Evolutionary conservation across 2,888 invertebrate genomes (phyloP).

Genomic region (Drosophila nigricruria): DNA sequence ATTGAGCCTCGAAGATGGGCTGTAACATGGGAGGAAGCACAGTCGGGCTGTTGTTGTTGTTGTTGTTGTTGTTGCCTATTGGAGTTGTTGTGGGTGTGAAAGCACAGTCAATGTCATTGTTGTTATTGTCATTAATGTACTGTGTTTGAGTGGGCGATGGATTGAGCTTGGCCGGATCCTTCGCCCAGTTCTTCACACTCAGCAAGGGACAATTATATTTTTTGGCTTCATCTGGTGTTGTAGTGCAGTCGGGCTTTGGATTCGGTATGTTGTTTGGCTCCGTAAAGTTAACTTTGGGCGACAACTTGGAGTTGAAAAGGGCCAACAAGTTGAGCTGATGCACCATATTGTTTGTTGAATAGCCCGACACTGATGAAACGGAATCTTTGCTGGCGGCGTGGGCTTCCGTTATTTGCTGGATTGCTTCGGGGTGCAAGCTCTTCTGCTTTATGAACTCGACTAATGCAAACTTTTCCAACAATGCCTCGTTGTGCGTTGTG

Average conservation of each 20-base stretch:
- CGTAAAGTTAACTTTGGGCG: constrained; percentile 44
- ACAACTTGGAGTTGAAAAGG: constrained; percentile 85
- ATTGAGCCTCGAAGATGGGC: constrained; percentile 57
- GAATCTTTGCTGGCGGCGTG: constrained; percentile 20
- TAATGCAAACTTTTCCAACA: constrained; percentile 81
- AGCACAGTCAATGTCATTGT: constrained; percentile 60
- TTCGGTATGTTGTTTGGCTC: constrained; percentile 20
- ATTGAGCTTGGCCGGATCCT: constrained; percentile 68
- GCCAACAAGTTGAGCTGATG: constrained; percentile 87
- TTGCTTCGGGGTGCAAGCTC: constrained; percentile 58
- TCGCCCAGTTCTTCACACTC: constrained; percentile 83
- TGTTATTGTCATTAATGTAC: constrained; percentile 74
- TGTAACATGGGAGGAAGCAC: constrained; percentile 28
- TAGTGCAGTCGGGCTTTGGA: constrained; percentile 30
- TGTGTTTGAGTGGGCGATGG: constrained; percentile 27
- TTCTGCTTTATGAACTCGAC: constrained; percentile 77
- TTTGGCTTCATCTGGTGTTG: constrained; percentile 39
- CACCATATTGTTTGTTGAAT: constrained; percentile 85
- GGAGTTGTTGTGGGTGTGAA: constrained; percentile 30
- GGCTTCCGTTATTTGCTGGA: constrained; percentile 77
- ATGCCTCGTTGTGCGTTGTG: constrained; percentile 73
- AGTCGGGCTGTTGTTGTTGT: constrained; percentile 13
- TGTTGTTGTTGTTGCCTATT: constrained; percentile 10
- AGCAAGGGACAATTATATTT: constrained; percentile 66
- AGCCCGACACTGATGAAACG: constrained; percentile 85